These are phyloP conservation scores for Polypedilum vanderplanki DNA, from an alignment of 1,140 invertebrate genomes.

Conservation along the genomic window DNA sequence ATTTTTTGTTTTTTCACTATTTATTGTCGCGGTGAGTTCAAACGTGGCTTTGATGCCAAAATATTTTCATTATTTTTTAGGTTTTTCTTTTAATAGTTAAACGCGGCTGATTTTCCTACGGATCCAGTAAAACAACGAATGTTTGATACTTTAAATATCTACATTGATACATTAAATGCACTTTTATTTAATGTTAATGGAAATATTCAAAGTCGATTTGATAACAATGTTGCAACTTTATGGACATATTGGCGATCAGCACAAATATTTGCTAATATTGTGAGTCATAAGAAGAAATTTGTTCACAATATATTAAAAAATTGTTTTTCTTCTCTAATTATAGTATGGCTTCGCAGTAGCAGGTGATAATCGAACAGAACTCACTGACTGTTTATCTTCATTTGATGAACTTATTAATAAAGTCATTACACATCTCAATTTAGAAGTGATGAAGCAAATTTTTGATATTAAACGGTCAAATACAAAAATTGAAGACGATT, in stretches of 20 bases:
- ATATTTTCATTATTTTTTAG: too few species aligned
- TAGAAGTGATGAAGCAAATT: not conserved
- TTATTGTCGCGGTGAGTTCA: too few species aligned
- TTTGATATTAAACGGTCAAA: conserved; percentile 1
- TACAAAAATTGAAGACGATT: not conserved
- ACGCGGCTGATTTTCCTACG: not conserved
- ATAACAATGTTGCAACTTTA: not conserved
- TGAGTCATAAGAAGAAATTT: too few species aligned
- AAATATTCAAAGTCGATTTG: not conserved
- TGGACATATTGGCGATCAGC: not conserved
- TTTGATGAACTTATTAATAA: not conserved
- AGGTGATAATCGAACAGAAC: not conserved
- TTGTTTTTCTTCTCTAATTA: too few species aligned
- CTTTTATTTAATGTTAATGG: not conserved
- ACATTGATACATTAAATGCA: not conserved
- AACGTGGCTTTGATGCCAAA: too few species aligned
- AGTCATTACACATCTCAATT: not conserved
- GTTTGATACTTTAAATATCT: not conserved
- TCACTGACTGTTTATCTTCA: not conserved
- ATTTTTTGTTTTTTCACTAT: too few species aligned
- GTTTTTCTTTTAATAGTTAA: too few species aligned
- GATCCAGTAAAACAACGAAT: not conserved
- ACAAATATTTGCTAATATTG: not conserved
- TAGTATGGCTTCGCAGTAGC: not conserved
- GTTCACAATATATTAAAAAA: too few species aligned